Base-by-base conservation (phyloP, 2,797 vertebrate species). In the Psittacula derbiana region DNA sequence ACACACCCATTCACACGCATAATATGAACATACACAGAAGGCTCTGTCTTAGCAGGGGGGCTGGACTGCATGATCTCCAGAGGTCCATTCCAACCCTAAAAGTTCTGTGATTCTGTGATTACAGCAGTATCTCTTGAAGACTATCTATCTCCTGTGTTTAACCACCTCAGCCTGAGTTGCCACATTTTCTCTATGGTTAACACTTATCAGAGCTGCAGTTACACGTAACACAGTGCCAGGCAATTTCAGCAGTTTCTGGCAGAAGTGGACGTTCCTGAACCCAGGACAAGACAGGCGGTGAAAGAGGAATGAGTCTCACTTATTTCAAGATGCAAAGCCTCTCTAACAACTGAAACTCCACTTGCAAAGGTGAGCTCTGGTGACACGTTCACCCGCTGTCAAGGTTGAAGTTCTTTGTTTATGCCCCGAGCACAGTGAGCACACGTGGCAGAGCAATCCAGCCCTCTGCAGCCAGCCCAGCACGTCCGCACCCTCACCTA, bases 351-450 rank as follows among this genome's bases (percentile, higher is more conserved):
- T 9, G 3, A 75, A 83, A 15, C 12, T 67, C 66, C n/a, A 10
- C 74, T 88, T 81, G 66, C 95, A 95, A 94, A 92, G 95, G 91
- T 93, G 65, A 91, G 92, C 70, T 92, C 67, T 71, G 71, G 52
- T 57, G 80, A 71, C 46, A 41, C 3, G 52, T 61, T 95, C 1
- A 2, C 46, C 73, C 0, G 0, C 80, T 70, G 80, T 47, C 86
- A 88, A 94, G 80, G 90, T 62, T 91, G 78, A 79, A 83, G 73
- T 70, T 87, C 61, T 85, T 60, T 86, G 70, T 80, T 95, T 95
- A 93, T 76, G 86, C 93, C 86, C 81, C 27, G 0, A 90, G 92
- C 93, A 66, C 9, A 53, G 79, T 0, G 0, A 86, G 87, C 62
- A 60, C 91, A 93, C 9, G 4, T 80, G 67, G 73, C 76, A 87